These are phyloP conservation scores for Meta bourneti DNA, from an alignment of 2,888 invertebrate genomes.

Conservation along the genomic window DNA sequence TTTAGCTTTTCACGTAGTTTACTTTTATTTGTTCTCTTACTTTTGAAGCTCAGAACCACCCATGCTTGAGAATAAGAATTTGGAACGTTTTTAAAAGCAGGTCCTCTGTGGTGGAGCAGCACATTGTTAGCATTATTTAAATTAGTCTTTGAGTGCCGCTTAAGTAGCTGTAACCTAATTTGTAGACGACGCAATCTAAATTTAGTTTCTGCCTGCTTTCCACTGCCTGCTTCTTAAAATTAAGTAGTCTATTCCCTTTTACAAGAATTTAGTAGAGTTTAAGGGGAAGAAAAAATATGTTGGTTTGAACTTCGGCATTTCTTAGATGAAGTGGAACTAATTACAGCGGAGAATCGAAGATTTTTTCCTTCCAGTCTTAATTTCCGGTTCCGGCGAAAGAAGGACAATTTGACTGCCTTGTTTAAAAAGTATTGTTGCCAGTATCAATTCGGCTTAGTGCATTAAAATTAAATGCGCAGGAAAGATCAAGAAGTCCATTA, in stretches of 20 bases:
- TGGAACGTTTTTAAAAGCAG: background rate
- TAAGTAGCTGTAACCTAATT: constrained; percentile 1
- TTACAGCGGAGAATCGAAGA: constrained; percentile 26
- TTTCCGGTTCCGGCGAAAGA: constrained; percentile 24
- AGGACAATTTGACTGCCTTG: constrained; percentile 18
- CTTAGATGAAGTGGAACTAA: constrained; percentile 48
- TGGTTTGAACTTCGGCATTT: constrained; percentile 52
- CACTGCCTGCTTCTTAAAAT: background rate
- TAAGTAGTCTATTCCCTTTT: constrained; percentile 17
- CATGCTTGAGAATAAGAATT: background rate
- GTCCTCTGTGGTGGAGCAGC: background rate
- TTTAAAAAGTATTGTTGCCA: background rate
- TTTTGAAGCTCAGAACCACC: background rate
- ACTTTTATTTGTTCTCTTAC: background rate
- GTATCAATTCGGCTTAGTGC: background rate
- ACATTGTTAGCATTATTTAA: constrained; percentile 1
- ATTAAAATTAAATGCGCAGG: no score
- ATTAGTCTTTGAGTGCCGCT: background rate
- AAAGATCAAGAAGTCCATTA: no score
- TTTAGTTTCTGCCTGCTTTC: background rate
- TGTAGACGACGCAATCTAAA: background rate
- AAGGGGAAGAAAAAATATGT: constrained; percentile 19
- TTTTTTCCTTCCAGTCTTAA: constrained; percentile 34
- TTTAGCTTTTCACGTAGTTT: background rate
- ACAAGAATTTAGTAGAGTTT: constrained; percentile 20